Base-by-base conservation (phyloP, 2,113 vertebrate genomes). In the Lepidothrix coronata region DNA sequence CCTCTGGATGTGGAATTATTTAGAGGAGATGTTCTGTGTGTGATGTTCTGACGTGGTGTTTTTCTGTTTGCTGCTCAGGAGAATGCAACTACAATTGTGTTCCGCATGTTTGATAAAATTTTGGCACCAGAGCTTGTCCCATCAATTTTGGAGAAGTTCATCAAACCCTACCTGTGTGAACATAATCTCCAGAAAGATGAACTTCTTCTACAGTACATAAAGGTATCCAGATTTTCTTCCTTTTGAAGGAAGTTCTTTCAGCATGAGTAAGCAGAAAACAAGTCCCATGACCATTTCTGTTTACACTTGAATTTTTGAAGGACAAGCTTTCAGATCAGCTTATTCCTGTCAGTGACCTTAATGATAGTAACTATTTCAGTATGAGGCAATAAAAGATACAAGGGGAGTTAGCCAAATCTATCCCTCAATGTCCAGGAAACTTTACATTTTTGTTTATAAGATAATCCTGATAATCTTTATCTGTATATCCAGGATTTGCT, bases 31-130 rank as follows among this genome's bases (percentile, higher is more conserved):
- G 12, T 13, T 41, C 39, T 41, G 8, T 62, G 5, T 30, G 28
- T 70, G 35, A 8, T 28, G 49, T 79, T 55, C 46, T 89, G 30
- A 68, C 20, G 1, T 5, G 13, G 12, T 8, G 2, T 49, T 72
- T 39, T 82, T 76, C 62, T 85, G n/a, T 72, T 83, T 81, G 6
- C 81, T 88, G 84, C 22, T 48, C 94, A 99, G 99, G 98, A 99
- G 89, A 99, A 97, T 33, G 96, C 98, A 12, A 97, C 97, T 35
- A 99, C 98, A 30, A 98, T 99, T 8, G 99, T 98, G 5, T 99
- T 99, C 91, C 98, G 98, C 52, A 99, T 99, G 99, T 97, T 99
- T 57, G 99, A 99, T 96, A 99, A 99, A 97, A 98, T 99, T 27
- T 92, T 98, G 16, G 99, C 99, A 52, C 99, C 99, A 3, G 99